Evolutionary conservation across 1,140 invertebrate genomes (phyloP), one percentile per base, ranked within the genome.

Genomic region (Wasmannia auropunctata): DNA sequence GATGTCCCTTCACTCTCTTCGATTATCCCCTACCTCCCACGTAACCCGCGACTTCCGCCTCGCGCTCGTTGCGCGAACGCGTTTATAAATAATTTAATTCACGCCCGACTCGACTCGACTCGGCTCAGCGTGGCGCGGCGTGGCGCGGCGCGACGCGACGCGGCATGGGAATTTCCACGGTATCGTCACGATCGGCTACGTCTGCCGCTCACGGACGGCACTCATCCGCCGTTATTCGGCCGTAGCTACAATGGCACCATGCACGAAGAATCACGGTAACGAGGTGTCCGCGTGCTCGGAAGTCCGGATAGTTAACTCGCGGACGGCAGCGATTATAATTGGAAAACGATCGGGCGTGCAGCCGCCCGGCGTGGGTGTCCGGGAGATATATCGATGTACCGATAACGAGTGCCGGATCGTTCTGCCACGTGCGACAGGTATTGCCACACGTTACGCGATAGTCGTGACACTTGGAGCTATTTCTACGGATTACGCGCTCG

Each of bases 41-140:
- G 22, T n/a, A 65, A 46, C 6, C 43, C 46, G 46, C 46, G 34
- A 80, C 43, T 46, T 54, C 10, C 70, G 46, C 22, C 49, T 22
- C 22, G 28, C 34, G 69, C 75, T 22, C 54, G 86, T 60, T n/a
- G 28, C 40, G 69, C 43, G 80, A 58, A n/a, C 7, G 22, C 89
- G 89, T 93, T 93, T 93, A 88, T 90, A 88, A 90, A 91, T 89
- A 87, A 93, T 92, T 92, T 90, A 85, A 89, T 91, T 90, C 87
- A 88, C 87, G 87, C 86, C 28, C 74, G 86, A 81, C n/a, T 84
- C 77, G 43, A 31, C 31, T 3, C 16, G 16, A 28, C 28, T 11
- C 19, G 19, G 60, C 62, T 4, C 60, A 1, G 16, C 19, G 1
- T 31, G 54, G 28, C 28, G 14, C 58, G 16, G 46, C 46, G 7